phyloP scores from a whole-genome alignment of 2,797 vertebrate species.

The Alauda arvensis region DNA sequence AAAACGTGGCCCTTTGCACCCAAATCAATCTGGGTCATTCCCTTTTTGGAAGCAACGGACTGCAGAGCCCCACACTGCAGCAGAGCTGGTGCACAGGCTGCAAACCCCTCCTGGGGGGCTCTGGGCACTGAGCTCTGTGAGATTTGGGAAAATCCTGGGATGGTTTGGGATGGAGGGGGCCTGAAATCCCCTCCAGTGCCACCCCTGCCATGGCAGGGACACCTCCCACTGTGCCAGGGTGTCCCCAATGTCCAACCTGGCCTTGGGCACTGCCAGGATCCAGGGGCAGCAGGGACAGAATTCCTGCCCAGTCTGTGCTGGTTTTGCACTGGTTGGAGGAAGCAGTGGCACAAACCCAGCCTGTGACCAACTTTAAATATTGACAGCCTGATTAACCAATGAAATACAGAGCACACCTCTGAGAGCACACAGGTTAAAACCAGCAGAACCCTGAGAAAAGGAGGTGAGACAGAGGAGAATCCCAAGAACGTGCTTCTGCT shows the following conservation, averaged over 20 bases:
- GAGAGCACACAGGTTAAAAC: too few relatives aligned
- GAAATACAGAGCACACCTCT: too few relatives aligned
- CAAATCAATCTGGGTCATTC: neutral
- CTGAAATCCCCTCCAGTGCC: fast-evolving
- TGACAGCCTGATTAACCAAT: too few relatives aligned
- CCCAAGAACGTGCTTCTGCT: too few relatives aligned
- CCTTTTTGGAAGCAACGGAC: neutral
- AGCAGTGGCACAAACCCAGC: too few relatives aligned
- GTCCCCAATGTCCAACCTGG: neutral
- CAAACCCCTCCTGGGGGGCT: neutral
- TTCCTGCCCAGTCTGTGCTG: neutral
- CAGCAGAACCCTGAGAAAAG: too few relatives aligned
- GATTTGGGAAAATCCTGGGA: neutral
- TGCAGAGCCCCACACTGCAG: neutral
- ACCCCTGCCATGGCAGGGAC: neutral
- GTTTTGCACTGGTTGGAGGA: too few relatives aligned
- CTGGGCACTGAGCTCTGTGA: fast-evolving
- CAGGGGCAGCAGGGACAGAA: neutral
- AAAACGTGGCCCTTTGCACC: neutral
- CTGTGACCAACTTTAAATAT: too few relatives aligned
- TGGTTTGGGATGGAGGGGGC: neutral
- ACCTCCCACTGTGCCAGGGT: neutral
- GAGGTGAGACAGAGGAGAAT: too few relatives aligned
- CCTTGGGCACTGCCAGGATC: neutral
- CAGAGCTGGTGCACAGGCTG: neutral